These are phyloP conservation scores for Zeus faber DNA, from an alignment of 2,113 vertebrate species.

Conservation along the genomic window DNA sequence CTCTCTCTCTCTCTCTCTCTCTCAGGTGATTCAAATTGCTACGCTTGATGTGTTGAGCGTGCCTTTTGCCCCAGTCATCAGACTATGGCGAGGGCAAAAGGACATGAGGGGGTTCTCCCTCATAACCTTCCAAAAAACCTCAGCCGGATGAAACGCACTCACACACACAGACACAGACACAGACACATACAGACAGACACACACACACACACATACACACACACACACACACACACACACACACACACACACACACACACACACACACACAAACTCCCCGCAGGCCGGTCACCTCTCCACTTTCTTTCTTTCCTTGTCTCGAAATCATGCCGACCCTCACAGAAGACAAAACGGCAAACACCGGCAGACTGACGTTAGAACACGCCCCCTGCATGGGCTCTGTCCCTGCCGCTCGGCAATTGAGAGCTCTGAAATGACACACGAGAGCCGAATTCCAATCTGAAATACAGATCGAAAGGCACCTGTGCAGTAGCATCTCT, in stretches of 20 bases:
- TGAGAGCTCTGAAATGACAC: no score
- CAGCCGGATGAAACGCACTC: no score
- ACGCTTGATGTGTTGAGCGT: constrained; percentile 40
- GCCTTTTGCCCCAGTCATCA: constrained; percentile 19
- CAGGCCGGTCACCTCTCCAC: not conserved
- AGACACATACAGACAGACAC: not conserved
- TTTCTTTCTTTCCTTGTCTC: not conserved
- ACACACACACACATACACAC: not conserved
- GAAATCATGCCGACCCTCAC: no score
- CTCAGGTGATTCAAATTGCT: constrained; percentile 43
- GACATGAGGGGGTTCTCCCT: constrained; percentile 12
- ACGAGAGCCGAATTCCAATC: no score
- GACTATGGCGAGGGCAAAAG: constrained; percentile 8
- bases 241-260: not conserved
- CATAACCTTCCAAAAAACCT: no score
- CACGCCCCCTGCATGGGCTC: no score
- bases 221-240: not conserved
- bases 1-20: constrained; percentile 5
- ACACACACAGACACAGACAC: not conserved
- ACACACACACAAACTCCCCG: no score
- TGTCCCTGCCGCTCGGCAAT: no score
- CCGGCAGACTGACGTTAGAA: no score
- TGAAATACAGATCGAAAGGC: no score
- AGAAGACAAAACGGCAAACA: no score
- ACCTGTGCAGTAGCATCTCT: no score